These are phyloP conservation scores for Tetragnatha versicolor DNA, from an alignment of 1,140 invertebrate genomes.

Conservation along the genomic window DNA sequence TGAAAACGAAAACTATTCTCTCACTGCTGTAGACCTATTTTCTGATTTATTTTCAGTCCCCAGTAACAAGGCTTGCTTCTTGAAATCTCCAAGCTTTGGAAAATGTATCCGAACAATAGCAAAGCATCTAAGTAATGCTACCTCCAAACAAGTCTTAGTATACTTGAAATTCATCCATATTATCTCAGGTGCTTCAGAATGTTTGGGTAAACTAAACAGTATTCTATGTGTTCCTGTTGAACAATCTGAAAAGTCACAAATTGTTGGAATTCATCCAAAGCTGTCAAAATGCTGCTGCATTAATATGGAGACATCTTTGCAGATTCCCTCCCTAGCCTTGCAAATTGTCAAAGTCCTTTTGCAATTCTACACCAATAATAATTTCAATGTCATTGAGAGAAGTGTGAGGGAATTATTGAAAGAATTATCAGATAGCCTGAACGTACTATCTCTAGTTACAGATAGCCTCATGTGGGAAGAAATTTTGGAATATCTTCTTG, in stretches of 20 bases:
- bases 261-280: constrained; percentile 18
- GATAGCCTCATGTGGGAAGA: not conserved
- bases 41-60: not conserved
- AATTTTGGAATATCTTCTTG: not conserved
- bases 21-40: constrained; percentile 40
- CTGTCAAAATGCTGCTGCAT: constrained; percentile 3
- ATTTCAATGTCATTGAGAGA: constrained; percentile 3
- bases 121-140: not conserved
- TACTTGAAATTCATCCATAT: constrained; percentile 30
- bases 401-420: not conserved
- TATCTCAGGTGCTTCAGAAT: not conserved
- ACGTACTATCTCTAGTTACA: not conserved
- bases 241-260: not conserved
- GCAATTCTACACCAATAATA: not conserved
- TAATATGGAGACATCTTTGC: not conserved
- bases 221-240: constrained; percentile 10
- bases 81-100: not conserved
- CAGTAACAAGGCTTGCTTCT: constrained; percentile 5
- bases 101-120: constrained; percentile 16
- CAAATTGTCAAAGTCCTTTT: constrained; percentile 3
- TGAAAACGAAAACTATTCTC: constrained; percentile 11
- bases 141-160: not conserved
- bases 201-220: not conserved
- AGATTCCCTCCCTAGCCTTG: constrained; percentile 28
- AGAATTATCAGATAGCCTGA: constrained; percentile 4